These are phyloP conservation scores for Pomatostomus ruficeps DNA, from an alignment of 2,113 vertebrate genomes.

Conservation along the genomic window DNA sequence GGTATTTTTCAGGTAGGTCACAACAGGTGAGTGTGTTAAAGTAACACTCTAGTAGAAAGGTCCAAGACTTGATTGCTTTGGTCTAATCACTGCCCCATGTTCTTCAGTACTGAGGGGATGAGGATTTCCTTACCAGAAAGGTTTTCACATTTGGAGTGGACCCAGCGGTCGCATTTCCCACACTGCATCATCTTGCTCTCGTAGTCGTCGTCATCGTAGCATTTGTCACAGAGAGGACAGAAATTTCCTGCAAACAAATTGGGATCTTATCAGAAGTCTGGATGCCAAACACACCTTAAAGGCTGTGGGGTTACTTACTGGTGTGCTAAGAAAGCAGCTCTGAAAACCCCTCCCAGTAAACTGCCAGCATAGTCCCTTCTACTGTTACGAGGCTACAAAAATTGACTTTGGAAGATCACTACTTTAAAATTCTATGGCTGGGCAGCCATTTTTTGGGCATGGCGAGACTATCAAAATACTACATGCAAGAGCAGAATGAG, in stretches of 20 bases:
- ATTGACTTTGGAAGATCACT: background rate
- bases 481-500: background rate
- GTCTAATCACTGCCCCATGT: fast-evolving
- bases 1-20: background rate
- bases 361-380: background rate
- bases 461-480: background rate
- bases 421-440: background rate
- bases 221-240: conserved; percentile 95
- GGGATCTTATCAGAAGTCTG: background rate
- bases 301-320: background rate
- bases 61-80: background rate
- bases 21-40: background rate
- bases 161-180: conserved; percentile 91
- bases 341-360: background rate
- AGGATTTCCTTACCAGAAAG: conserved; percentile 84
- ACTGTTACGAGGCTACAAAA: background rate
- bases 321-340: background rate
- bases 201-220: conserved; percentile 89
- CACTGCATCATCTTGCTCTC: conserved; percentile 98
- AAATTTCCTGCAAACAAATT: conserved; percentile 84
- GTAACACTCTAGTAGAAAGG: background rate
- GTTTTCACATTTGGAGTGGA: conserved; percentile 95
- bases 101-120: background rate
- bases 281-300: background rate
- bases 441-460: background rate